These are phyloP conservation scores for Bombus waltoni DNA, from an alignment of 1,140 invertebrate genomes.

Conservation along the genomic window DNA sequence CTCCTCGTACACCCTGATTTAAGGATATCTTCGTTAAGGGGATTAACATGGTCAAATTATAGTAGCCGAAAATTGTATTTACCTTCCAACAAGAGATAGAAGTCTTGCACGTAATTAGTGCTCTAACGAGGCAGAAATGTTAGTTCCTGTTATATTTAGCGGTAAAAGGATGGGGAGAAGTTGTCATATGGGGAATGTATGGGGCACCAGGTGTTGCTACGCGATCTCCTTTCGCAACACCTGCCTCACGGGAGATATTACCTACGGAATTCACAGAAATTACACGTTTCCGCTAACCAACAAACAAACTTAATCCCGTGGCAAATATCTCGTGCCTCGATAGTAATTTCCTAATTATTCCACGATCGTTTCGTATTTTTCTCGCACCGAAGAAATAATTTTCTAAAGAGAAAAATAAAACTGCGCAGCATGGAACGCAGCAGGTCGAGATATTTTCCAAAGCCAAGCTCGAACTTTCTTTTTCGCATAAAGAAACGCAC, in stretches of 20 bases:
- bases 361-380: no score
- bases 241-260: slow-evolving; percentile 66
- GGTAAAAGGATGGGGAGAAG: background rate
- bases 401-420: no score
- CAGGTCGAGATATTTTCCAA: no score
- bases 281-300: background rate
- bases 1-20: background rate
- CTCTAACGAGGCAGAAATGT: slow-evolving; percentile 21
- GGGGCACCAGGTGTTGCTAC: slow-evolving; percentile 64
- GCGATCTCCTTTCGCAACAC: slow-evolving; percentile 63
- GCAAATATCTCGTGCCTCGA: no score
- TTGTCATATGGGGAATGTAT: slow-evolving; percentile 55
- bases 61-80: background rate
- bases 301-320: background rate
- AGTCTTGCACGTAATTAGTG: slow-evolving; percentile 13
- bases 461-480: no score
- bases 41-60: background rate
- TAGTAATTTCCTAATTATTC: no score
- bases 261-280: slow-evolving; percentile 60
- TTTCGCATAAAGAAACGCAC: no score
- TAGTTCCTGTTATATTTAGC: slow-evolving; percentile 21
- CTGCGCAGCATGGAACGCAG: no score
- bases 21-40: background rate
- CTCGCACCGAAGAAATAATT: no score
- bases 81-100: background rate